Conservation (phyloP, 2,888 invertebrate genomes). For the Euproctis similis region DNA sequence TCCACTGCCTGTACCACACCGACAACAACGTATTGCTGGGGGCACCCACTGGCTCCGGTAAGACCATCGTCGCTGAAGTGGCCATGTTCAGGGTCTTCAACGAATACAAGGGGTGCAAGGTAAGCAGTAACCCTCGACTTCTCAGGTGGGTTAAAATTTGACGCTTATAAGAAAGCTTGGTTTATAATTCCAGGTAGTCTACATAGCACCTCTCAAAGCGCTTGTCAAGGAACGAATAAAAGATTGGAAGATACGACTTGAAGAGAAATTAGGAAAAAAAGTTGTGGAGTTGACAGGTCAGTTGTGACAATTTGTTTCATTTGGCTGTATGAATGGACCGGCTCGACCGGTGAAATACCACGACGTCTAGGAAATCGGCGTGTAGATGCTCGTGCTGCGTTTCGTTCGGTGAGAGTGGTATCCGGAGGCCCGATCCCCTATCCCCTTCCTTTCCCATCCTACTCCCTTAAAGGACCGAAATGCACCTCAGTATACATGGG, state of each 20-base stretch:
- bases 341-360: no score
- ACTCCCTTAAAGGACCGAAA: no score
- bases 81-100: constrained; percentile 96
- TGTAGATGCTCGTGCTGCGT: no score
- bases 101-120: constrained; percentile 85
- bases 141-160: not conserved
- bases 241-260: constrained; percentile 93
- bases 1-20: constrained; percentile 96
- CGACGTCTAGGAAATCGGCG: no score
- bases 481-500: no score
- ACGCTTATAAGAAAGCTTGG: not conserved
- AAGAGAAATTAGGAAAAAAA: constrained; percentile 81
- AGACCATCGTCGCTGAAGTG: constrained; percentile 98
- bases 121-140: no score
- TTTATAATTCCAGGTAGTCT: constrained; percentile 81
- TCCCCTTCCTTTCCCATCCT: no score
- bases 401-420: no score
- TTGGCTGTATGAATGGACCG: no score
- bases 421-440: no score
- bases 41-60: constrained; percentile 98
- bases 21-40: constrained; percentile 95
- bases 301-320: no score
- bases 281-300: constrained; percentile 97
- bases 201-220: constrained; percentile 98
- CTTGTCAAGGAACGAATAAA: constrained; percentile 96